Conservation (phyloP, 2,888 invertebrate genomes). For the Amphipyra tragopoginis region DNA sequence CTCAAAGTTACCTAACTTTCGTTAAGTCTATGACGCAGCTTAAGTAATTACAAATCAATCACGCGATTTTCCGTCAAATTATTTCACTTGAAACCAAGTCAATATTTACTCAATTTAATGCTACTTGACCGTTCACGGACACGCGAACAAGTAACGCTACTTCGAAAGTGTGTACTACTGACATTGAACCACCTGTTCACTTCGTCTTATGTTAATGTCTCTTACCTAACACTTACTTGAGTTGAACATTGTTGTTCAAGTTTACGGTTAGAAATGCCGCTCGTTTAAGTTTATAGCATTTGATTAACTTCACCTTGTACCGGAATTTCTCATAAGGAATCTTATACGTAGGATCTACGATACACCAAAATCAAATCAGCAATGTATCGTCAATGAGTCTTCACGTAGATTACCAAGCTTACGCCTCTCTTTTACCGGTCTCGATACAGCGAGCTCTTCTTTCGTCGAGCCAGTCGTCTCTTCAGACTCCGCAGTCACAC, state of each 20-base stretch:
- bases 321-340: neutral
- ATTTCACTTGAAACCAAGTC: constrained; percentile 14
- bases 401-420: too few relatives aligned
- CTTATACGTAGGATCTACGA: too few relatives aligned
- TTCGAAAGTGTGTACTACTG: constrained; percentile 63
- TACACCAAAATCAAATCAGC: too few relatives aligned
- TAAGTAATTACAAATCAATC: constrained; percentile 7
- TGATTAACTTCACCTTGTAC: constrained; percentile 6
- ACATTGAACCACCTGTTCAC: constrained; percentile 64
- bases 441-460: too few relatives aligned
- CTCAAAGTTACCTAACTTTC: too few relatives aligned
- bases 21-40: too few relatives aligned
- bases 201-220: constrained; percentile 58
- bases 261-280: constrained; percentile 45
- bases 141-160: constrained; percentile 45
- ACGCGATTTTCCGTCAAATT: constrained; percentile 17
- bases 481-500: too few relatives aligned
- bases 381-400: too few relatives aligned
- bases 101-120: constrained; percentile 29
- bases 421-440: too few relatives aligned
- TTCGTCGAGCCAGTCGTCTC: too few relatives aligned
- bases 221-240: constrained; percentile 58
- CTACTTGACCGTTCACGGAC: constrained; percentile 11
- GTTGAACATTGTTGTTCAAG: constrained; percentile 51
- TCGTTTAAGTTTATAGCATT: constrained; percentile 24